Evolutionary conservation across 1,140 invertebrate species (phyloP), one percentile per base, ranked within the genome.

Genomic region (Argopecten irradians): DNA sequence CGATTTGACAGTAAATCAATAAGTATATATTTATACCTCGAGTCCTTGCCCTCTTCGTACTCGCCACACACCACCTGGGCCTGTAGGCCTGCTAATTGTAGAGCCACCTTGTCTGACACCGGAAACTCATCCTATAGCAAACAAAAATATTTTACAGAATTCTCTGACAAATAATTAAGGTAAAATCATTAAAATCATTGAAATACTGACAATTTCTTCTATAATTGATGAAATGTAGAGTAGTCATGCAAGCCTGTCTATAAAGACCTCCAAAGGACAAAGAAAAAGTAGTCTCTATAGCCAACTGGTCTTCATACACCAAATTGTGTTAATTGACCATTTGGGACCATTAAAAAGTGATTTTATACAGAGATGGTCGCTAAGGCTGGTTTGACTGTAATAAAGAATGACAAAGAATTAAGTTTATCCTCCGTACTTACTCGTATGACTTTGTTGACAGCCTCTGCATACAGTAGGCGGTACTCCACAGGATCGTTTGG

Each of bases 401-500:
- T 84, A 28, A 28, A 28, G 5, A 32, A 19, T 84, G n/a, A n/a
- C n/a, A n/a, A n/a, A n/a, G n/a, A n/a, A n/a, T n/a, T n/a, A n/a
- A 7, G 34, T 82, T 19, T 82, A n/a, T 86, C 19, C 0, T 36
- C 8, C 83, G 46, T 32, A 95, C 92, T 94, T 96, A 98, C 98
- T 96, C 98, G 98, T 9, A 99, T 98, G 82, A 99, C 98, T 94
- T 97, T 98, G 93, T 99, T 97, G 1, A 99, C 98, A 91, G 98
- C 98, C 96, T 99, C 98, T 55, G 98, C 98, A 96, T 99, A 99
- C 0, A 99, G 96, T 92, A 99, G 96, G 93, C 98, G 98, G 8
- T 99, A 98, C 96, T 99, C 98, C 0, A 99, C 98, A 0, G 98
- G 98, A 96, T 99, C 98, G 95, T 99, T 98, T n/a, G 98, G 98